Evolutionary conservation across 2,797 vertebrate species (phyloP).

Genomic region (Dendrocincla fuliginosa): DNA sequence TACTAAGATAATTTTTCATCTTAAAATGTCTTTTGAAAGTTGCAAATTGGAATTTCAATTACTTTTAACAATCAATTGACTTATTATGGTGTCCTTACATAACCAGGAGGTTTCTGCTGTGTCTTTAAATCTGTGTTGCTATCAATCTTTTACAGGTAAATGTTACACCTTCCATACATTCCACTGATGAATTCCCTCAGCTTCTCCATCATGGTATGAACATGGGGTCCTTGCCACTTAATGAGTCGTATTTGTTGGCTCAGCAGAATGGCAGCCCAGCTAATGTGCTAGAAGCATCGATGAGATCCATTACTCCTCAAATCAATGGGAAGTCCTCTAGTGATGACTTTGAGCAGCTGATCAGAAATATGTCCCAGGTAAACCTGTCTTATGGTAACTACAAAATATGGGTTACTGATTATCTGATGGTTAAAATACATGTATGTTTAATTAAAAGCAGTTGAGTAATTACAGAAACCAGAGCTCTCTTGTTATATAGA

Average conservation of each 20-base stretch:
- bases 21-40: neutral
- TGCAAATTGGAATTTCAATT: neutral
- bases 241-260: conserved; percentile 75
- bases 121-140: neutral
- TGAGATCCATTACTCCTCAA: conserved; percentile 56
- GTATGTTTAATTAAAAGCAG: neutral
- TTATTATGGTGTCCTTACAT: neutral
- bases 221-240: conserved; percentile 75
- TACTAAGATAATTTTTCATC: neutral
- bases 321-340: conserved; percentile 78
- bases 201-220: conserved; percentile 58
- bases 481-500: neutral
- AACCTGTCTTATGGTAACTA: neutral
- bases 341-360: conserved; percentile 87
- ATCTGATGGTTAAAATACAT: neutral
- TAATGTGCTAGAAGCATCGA: conserved; percentile 70
- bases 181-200: conserved; percentile 65
- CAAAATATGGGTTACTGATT: neutral
- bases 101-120: neutral
- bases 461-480: neutral
- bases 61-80: neutral
- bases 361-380: conserved; percentile 95
- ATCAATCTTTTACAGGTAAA: conserved; percentile 75
- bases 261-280: conserved; percentile 82
- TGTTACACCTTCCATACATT: conserved; percentile 41